Base-by-base conservation (phyloP, 2,113 vertebrate species). In the Carassius auratus region DNA sequence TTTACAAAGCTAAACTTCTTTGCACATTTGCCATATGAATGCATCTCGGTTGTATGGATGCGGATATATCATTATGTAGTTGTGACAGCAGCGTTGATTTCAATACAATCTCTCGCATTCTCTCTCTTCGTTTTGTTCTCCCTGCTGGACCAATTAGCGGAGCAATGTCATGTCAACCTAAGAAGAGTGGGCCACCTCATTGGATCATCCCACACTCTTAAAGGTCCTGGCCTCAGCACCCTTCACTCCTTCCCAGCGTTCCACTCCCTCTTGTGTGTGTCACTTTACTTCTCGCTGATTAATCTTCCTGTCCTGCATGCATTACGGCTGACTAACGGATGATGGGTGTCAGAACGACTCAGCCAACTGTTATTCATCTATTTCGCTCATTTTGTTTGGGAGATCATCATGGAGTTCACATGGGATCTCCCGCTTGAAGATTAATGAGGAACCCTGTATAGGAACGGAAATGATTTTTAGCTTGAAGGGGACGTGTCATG, bases 111-210 rank as follows among this genome's bases (percentile, higher is more conserved):
- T 85, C 30, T 69, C 26, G 0, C 13, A 1, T 30, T 64, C 52
- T 15, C 38, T 23, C 59, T 68, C 76, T 76, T 59, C 90, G 86
- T 79, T 87, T 90, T 87, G 87, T 85, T 83, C 88, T 85, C 87
- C 77, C 84, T 0, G 15, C 42, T 48, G 61, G n/a, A 64, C n/a
- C 61, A 66, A 50, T 19, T 81, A 81, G 38, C 61, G 8, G 15
- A 66, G 78, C 61, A 3, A 2, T 66, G 59, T 50, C 17, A n/a
- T 48, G 78, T 50, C 78, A 81, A 23, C 2, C 57, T n/a, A 21
- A 36, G 76, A 62, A 64, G 36, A 45, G 6, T 13, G 3, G 55
- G 78, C 14, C 59, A 26, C 23, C 61, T 81, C 59, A 81, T 64
- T 1, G 1, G 78, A 81, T 9, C 61, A 36, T 64, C 36, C 78